These are phyloP conservation scores for Bombus sylvicola DNA, from an alignment of 1,140 invertebrate species.

Conservation along the genomic window DNA sequence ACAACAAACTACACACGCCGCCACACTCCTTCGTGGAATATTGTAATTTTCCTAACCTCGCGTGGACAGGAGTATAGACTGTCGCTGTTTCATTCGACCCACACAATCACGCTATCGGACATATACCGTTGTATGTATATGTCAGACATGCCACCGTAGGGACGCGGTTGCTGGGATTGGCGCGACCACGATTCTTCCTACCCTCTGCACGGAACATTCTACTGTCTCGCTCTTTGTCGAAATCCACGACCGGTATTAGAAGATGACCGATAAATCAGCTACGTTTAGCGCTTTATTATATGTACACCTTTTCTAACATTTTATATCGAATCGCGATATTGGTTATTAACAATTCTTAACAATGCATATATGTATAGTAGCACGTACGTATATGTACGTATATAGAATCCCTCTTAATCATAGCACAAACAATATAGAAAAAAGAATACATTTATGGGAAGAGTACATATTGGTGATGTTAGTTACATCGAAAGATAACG, in stretches of 20 bases:
- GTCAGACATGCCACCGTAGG: constrained; percentile 34
- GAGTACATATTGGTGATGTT: neutral
- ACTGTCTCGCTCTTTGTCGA: constrained; percentile 59
- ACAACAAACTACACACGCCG: constrained; percentile 59
- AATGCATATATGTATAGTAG: neutral
- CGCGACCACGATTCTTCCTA: constrained; percentile 64
- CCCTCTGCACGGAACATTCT: constrained; percentile 62
- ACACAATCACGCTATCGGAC: constrained; percentile 1
- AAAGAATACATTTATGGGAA: neutral
- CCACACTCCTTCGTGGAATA: constrained; percentile 36
- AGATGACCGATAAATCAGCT: constrained; percentile 64
- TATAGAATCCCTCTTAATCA: neutral
- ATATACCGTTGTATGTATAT: neutral
- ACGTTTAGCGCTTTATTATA: constrained; percentile 19
- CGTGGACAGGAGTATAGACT: constrained; percentile 54
- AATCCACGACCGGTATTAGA: constrained; percentile 62
- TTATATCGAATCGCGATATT: neutral
- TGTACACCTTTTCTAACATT: neutral
- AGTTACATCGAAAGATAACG: neutral
- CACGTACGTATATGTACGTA: neutral
- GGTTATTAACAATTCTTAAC: neutral
- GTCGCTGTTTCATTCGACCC: neutral
- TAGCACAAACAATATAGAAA: neutral
- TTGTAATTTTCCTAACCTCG: constrained; percentile 46
- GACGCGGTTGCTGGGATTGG: constrained; percentile 65